These are phyloP conservation scores for Bovichtus variegatus DNA, from an alignment of 2,797 vertebrate genomes.

Conservation along the genomic window DNA sequence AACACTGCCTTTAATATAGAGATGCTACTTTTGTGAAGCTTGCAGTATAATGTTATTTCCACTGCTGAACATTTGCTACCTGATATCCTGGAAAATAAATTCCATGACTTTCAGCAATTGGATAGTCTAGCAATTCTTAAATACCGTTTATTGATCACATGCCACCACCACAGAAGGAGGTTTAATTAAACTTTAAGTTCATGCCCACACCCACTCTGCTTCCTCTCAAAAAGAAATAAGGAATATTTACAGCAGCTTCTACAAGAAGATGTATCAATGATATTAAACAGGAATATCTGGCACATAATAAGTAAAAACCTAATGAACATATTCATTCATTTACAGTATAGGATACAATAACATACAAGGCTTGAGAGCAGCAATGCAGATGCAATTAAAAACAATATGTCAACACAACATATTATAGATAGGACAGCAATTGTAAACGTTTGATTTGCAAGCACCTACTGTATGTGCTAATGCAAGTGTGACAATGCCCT, in stretches of 20 bases:
- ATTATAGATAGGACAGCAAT: neutral
- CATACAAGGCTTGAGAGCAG: neutral
- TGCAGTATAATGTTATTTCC: constrained; percentile 14
- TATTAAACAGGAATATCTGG: constrained; percentile 18
- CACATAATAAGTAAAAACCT: neutral
- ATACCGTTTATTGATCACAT: constrained; percentile 60
- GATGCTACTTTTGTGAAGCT: neutral
- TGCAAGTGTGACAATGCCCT: constrained; percentile 9
- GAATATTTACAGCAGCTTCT: constrained; percentile 19
- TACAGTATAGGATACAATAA: constrained; percentile 7
- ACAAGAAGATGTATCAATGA: neutral
- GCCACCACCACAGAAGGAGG: constrained; percentile 28
- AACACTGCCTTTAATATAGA: neutral
- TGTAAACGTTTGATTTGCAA: neutral
- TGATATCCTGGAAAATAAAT: constrained; percentile 44
- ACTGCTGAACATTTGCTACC: constrained; percentile 18
- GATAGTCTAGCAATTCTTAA: constrained; percentile 44
- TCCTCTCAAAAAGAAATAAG: constrained; percentile 22
- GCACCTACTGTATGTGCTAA: constrained; percentile 9
- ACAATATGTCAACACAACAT: neutral
- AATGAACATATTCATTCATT: neutral
- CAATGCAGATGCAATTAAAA: constrained; percentile 10
- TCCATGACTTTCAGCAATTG: constrained; percentile 37
- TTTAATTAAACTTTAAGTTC: constrained; percentile 57
- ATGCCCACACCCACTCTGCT: constrained; percentile 25